phyloP scores from a whole-genome alignment of 2,113 vertebrate species.

The Acrocephalus kingi region DNA sequence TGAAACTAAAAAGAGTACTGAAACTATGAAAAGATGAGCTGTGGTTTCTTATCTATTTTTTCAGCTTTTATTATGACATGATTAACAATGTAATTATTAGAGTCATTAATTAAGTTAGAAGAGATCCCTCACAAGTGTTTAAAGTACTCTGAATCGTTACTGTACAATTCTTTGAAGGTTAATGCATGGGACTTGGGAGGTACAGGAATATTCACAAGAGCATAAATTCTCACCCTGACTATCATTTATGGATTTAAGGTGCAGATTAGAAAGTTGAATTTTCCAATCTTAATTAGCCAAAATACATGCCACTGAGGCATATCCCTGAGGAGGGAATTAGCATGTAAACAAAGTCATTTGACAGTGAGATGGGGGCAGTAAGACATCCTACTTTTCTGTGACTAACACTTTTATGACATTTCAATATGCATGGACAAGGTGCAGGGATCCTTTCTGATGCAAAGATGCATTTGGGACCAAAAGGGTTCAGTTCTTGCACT shows the following conservation, averaged over 20 bases:
- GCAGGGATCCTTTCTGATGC: neutral
- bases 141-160: neutral
- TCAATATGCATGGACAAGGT: neutral
- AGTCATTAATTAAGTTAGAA: conserved; percentile 27
- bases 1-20: neutral
- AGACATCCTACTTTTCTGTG: neutral
- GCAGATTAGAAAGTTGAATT: neutral
- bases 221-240: neutral
- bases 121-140: conserved; percentile 11
- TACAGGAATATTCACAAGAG: neutral
- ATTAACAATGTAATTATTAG: conserved; percentile 63
- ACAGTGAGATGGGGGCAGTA: neutral
- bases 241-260: neutral
- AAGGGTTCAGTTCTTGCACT: neutral
- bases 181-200: neutral
- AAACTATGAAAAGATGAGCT: neutral
- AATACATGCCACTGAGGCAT: neutral
- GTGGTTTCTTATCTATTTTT: conserved; percentile 17
- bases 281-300: neutral
- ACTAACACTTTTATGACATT: neutral
- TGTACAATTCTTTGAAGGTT: conserved; percentile 29
- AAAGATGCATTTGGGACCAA: neutral
- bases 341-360: neutral
- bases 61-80: conserved; percentile 33
- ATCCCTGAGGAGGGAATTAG: neutral